Conservation (phyloP, 2,113 vertebrate genomes). For the Myrmophylax atrothorax region DNA sequence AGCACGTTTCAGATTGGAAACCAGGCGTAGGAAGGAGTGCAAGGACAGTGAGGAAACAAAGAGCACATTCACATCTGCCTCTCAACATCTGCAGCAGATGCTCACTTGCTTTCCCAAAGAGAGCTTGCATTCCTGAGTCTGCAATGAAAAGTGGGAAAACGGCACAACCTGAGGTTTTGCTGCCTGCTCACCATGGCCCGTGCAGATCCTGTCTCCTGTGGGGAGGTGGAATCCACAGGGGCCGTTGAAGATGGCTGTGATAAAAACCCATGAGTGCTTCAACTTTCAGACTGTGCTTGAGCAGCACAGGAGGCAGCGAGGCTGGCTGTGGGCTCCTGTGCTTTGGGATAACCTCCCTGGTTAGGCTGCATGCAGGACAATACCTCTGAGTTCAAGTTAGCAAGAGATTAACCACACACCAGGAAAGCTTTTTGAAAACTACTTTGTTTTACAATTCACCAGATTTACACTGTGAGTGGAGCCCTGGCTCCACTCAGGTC, state of each 20-base stretch:
- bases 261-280: accelerated
- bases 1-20: background rate
- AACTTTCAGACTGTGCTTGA: background rate
- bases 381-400: background rate
- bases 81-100: background rate
- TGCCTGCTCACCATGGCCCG: accelerated
- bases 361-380: background rate
- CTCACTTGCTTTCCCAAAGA: background rate
- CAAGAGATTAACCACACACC: background rate
- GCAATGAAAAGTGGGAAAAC: background rate
- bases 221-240: background rate
- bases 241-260: background rate
- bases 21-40: accelerated
- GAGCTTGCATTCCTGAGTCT: background rate
- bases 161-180: background rate
- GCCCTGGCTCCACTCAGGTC: background rate
- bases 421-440: background rate
- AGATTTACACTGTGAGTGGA: background rate
- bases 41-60: background rate
- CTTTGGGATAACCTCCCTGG: background rate
- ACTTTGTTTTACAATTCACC: background rate
- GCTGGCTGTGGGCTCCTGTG: background rate
- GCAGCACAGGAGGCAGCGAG: accelerated
- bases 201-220: background rate
- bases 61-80: background rate